Percentiles rank a stretch among this genome's conserved stretches.
phyloP scores from a whole-genome alignment of 2,113 vertebrate species.

The Heterochromis multidens region DNA sequence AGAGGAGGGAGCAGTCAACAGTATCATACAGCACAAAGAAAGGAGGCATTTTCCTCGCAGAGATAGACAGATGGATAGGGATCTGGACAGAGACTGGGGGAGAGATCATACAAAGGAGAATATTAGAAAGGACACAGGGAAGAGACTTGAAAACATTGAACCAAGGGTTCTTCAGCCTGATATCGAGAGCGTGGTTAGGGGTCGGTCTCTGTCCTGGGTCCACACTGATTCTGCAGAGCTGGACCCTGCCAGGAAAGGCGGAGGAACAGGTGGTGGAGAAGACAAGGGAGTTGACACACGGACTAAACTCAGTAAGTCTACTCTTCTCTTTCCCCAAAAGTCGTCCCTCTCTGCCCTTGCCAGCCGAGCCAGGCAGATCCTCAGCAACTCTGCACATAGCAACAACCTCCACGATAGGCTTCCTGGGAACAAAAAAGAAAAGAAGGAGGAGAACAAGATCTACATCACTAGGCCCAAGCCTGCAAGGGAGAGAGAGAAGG shows the following conservation, averaged over 20 bases:
- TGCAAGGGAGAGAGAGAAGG: conserved; percentile 61
- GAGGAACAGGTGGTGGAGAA: not conserved
- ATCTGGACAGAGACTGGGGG: conserved; percentile 42
- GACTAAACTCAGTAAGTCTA: conserved; percentile 60
- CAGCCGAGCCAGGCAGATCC: conserved; percentile 75
- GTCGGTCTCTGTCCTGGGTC: conserved; percentile 81
- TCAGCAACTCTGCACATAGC: conserved; percentile 73
- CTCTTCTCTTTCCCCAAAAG: conserved; percentile 71
- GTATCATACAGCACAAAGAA: conserved; percentile 55
- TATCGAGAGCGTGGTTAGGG: conserved; percentile 32
- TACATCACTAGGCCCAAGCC: conserved; percentile 89
- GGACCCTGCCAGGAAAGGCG: conserved; percentile 12
- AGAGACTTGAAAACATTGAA: not conserved
- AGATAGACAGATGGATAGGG: conserved; percentile 16
- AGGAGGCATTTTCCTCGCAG: conserved; percentile 36
- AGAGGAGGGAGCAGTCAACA: conserved; percentile 45
- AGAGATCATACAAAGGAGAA: conserved; percentile 36
- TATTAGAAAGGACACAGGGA: not conserved
- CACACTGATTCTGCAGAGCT: conserved; percentile 54
- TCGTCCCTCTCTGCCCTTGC: conserved; percentile 75
- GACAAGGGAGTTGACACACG: conserved; percentile 43
- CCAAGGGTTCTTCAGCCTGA: not conserved
- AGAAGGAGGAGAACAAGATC: conserved; percentile 80
- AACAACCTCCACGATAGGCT: conserved; percentile 19
- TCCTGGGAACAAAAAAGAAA: conserved; percentile 56